Evolutionary conservation across 1,140 invertebrate species (phyloP), one percentile per base, ranked within the genome.

Genomic region (Magallana ariakensis): DNA sequence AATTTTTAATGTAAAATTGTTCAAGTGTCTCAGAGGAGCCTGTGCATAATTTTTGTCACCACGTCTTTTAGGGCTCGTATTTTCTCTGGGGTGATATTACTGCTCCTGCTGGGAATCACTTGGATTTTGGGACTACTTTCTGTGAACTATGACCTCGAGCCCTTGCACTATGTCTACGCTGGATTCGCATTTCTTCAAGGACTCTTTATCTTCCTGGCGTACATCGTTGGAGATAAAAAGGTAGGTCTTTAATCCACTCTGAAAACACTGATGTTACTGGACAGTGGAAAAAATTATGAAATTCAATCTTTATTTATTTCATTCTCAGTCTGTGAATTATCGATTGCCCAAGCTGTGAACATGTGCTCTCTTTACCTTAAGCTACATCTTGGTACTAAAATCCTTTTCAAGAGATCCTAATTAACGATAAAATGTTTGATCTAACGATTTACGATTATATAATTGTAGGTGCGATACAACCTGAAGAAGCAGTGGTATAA

Each of bases 81-180:
- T 70, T n/a, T 98, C 97, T 97, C 95, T 6, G 97, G 97, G 15
- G 96, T 98, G 0, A 96, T 93, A 0, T 96, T 97, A 0, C 93
- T 98, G 19, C 97, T 97, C 3, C 94, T 98, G 55, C 95, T 97
- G 87, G 97, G 97, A 0, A 95, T 96, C 8, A 96, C 96, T 11
- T 98, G 97, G 97, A 96, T 98, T 0, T 93, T 98, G 60, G 97
- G 97, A 0, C 95, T 98, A 3, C 94, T 98, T 5, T 96, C 97
- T 16, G 97, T 97, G 1, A 97, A 97, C 62, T 97, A 98, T 93
- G 96, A 96, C 88, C 96, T 96, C 8, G 96, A 96, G 16, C 95
- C 96, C 58, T 95, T 98, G 10, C 96, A 97, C 88, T 97, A 97
- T 90, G 94, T 97, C 86, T 96, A 97, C 87, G 96, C 97, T 1